Conservation (phyloP, 2,113 vertebrate species). For the Puntigrus tetrazona region DNA sequence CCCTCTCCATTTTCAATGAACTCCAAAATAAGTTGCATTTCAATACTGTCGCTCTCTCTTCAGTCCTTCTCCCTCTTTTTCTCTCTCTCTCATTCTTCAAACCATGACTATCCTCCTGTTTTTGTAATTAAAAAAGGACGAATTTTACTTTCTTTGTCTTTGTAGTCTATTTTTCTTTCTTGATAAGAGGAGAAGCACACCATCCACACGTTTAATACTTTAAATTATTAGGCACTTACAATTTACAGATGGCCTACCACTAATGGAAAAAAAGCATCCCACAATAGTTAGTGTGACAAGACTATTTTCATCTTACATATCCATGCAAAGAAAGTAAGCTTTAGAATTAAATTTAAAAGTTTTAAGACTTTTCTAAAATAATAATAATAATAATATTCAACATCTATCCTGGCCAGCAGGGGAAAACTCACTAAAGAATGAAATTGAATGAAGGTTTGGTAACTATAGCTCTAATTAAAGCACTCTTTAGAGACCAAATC, state of each 20-base stretch:
- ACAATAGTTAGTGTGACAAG: neutral
- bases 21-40: constrained; percentile 5
- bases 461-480: constrained; percentile 41
- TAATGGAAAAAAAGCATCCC: neutral
- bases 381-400: neutral
- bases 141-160: neutral
- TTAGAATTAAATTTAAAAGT: neutral
- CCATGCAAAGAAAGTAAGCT: too few relatives aligned
- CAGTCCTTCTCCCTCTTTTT: neutral
- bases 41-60: neutral
- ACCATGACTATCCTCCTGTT: neutral
- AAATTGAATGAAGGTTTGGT: constrained; percentile 13
- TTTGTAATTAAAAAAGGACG: neutral
- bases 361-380: neutral
- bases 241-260: neutral
- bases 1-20: constrained; percentile 11
- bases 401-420: neutral
- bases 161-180: neutral
- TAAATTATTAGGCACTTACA: neutral
- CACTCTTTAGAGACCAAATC: constrained; percentile 37
- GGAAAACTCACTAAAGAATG: neutral
- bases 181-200: neutral
- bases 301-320: too few relatives aligned
- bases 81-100: neutral
- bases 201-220: neutral